These are phyloP conservation scores for Pantala flavescens DNA, from an alignment of 1,140 invertebrate genomes.

Conservation along the genomic window DNA sequence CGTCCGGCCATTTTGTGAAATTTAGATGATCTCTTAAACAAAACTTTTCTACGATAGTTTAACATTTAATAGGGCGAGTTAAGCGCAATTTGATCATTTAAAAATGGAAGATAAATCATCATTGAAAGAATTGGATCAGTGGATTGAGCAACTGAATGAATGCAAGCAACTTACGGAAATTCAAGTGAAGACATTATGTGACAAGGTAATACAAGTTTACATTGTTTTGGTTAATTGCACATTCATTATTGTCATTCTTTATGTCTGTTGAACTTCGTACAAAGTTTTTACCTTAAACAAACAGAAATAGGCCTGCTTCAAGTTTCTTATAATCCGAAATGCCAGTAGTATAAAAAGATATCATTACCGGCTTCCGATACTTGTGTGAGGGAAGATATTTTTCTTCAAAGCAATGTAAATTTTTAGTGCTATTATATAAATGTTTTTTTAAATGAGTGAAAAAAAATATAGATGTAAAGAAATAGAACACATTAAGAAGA, in stretches of 20 bases:
- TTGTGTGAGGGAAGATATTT: no score
- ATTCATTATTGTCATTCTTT: slow-evolving; percentile 27
- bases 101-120: slow-evolving; percentile 84
- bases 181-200: slow-evolving; percentile 99
- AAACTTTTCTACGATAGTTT: background rate
- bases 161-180: slow-evolving; percentile 99
- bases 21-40: background rate
- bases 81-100: background rate
- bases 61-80: background rate
- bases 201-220: slow-evolving; percentile 70
- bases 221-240: background rate
- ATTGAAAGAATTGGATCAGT: slow-evolving; percentile 96
- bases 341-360: no score
- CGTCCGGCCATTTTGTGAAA: background rate
- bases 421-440: no score
- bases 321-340: slow-evolving; percentile 25
- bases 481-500: no score
- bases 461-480: no score
- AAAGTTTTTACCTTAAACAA: slow-evolving; percentile 23
- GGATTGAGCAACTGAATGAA: slow-evolving; percentile 99
- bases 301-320: slow-evolving; percentile 19
- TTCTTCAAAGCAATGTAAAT: no score
- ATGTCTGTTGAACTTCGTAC: slow-evolving; percentile 31
- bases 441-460: no score
- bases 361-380: no score